Evolutionary conservation across 2,797 vertebrate genomes (phyloP).

Genomic region (Anguilla pacifica): DNA sequence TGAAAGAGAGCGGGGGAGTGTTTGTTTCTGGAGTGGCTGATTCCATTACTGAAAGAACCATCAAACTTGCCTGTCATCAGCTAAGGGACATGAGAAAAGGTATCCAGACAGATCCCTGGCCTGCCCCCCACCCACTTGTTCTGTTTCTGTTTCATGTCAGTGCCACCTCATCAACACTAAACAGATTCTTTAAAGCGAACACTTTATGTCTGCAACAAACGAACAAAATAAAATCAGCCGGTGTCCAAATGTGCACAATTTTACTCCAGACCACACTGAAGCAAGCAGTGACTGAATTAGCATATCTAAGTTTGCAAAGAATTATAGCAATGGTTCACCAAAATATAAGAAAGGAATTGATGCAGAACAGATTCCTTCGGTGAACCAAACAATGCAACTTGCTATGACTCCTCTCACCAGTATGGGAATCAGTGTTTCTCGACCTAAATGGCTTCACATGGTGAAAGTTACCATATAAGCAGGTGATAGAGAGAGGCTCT

Average conservation of each 20-base stretch:
- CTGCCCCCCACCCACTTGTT: conserved; percentile 15
- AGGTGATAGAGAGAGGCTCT: neutral
- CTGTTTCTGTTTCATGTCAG: conserved; percentile 19
- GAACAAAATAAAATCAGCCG: neutral
- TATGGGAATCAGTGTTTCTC: neutral
- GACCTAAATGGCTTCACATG: neutral
- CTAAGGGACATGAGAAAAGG: conserved; percentile 70
- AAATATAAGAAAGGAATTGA: neutral
- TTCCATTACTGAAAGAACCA: conserved; percentile 77
- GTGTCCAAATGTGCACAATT: neutral
- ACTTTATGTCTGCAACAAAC: neutral
- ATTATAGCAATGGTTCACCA: neutral
- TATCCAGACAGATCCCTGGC: conserved; percentile 63
- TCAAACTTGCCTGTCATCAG: conserved; percentile 74
- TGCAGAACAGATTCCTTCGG: neutral
- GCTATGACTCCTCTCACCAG: neutral
- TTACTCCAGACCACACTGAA: neutral
- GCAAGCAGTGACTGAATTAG: neutral
- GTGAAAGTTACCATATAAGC: neutral
- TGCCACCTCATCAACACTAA: neutral
- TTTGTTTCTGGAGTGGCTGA: conserved; percentile 73
- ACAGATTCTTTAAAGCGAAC: neutral
- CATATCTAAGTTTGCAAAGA: neutral
- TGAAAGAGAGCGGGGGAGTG: conserved; percentile 42
- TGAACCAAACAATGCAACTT: neutral